Percentiles rank a stretch among this genome's conserved stretches.
Conservation (phyloP, 2,888 invertebrate species). For the Ephialtes manifestator region DNA sequence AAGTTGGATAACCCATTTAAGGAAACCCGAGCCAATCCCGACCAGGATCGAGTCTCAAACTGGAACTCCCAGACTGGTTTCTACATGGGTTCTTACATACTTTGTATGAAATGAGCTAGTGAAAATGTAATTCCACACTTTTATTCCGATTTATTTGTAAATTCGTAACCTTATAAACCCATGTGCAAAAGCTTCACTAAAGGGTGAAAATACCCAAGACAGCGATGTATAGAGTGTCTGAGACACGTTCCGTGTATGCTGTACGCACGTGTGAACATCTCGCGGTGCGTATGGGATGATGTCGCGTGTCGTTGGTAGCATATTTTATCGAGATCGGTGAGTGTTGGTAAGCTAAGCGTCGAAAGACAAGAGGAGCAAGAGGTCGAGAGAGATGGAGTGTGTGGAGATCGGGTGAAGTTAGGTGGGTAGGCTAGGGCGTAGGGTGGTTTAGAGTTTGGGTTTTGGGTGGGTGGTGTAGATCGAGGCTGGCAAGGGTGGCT, state of each 20-base stretch:
- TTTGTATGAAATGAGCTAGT: too few species aligned
- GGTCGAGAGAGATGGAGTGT: slow-evolving; percentile 42
- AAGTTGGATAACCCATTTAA: too few species aligned
- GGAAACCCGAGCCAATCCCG: too few species aligned
- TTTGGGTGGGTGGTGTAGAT: slow-evolving; percentile 70
- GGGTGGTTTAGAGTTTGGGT: slow-evolving; percentile 66
- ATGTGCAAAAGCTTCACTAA: not conserved
- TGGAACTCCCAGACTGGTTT: too few species aligned
- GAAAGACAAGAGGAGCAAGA: slow-evolving; percentile 44
- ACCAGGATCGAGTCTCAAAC: too few species aligned
- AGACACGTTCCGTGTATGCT: not conserved
- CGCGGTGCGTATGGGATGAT: slow-evolving; percentile 41
- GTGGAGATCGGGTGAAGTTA: slow-evolving; percentile 73
- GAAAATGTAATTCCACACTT: not conserved
- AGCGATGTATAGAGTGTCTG: not conserved
- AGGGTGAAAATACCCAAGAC: not conserved
- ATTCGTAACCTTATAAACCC: not conserved
- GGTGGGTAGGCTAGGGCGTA: slow-evolving; percentile 71
- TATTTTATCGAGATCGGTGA: slow-evolving; percentile 72
- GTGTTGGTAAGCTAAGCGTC: slow-evolving; percentile 57
- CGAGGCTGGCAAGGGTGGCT: slow-evolving; percentile 79
- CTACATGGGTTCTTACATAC: too few species aligned
- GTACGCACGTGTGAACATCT: slow-evolving; percentile 70
- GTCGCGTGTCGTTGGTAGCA: slow-evolving; percentile 70
- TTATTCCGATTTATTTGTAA: not conserved